A percentile compares a stretch with the other conserved stretches of the same genome.
phyloP scores from a whole-genome alignment of 2,888 invertebrate genomes.

The Troides oblongomaculatus region DNA sequence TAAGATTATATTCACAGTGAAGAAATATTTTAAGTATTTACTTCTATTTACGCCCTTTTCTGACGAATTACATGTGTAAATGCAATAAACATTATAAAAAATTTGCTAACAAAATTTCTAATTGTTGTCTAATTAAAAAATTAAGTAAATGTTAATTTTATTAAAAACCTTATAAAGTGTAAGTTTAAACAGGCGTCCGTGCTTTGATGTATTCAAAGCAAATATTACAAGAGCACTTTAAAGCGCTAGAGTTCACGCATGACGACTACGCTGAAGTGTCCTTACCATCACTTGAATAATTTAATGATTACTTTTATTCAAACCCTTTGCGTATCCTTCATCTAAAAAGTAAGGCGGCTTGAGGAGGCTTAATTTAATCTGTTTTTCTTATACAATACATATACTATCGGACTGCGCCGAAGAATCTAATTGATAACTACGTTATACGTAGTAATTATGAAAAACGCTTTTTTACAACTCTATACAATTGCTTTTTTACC shows the following conservation, averaged over 20 bases:
- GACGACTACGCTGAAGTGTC: slow-evolving; percentile 4
- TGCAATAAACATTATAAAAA: background rate
- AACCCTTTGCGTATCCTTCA: background rate
- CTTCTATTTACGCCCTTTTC: background rate
- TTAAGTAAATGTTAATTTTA: slow-evolving; percentile 1
- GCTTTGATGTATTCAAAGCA: slow-evolving; percentile 10
- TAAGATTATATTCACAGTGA: background rate
- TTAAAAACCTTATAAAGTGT: background rate
- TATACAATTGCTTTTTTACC: too few species aligned
- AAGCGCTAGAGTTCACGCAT: slow-evolving; percentile 4
- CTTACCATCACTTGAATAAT: slow-evolving; percentile 7
- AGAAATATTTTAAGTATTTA: background rate
- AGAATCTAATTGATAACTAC: too few species aligned
- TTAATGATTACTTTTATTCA: slow-evolving; percentile 19
- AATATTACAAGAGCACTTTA: slow-evolving; percentile 8
- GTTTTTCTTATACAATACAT: too few species aligned
- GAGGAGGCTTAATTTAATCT: too few species aligned
- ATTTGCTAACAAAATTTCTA: background rate
- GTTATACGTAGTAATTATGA: too few species aligned
- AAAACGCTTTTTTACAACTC: too few species aligned
- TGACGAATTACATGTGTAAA: background rate
- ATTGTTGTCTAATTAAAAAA: too few species aligned
- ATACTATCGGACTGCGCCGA: too few species aligned
- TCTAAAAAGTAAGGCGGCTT: too few species aligned
- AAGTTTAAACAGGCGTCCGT: background rate